Conservation (phyloP, 1,140 invertebrate genomes). For the Leptinotarsa lineolata region DNA sequence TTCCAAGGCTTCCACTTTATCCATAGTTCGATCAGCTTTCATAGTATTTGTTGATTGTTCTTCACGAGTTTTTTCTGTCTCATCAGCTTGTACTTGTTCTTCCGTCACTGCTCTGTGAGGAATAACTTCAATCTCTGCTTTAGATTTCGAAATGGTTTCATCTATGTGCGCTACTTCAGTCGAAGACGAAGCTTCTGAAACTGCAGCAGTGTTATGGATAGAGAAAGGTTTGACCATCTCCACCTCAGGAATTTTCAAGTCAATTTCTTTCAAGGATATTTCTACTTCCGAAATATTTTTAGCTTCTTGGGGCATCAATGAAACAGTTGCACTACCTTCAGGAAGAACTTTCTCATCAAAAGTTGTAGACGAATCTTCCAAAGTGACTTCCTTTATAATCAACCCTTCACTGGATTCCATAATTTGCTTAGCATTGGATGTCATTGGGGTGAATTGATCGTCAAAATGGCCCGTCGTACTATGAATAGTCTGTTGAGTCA, state of each 20-base stretch:
- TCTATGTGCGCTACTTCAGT: slow-evolving; percentile 42
- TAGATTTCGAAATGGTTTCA: slow-evolving; percentile 14
- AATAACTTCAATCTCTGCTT: slow-evolving; percentile 30
- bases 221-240: slow-evolving; percentile 13
- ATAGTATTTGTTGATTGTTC: background rate
- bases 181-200: slow-evolving; percentile 60
- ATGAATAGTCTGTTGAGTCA: slow-evolving; percentile 9
- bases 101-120: slow-evolving; percentile 21
- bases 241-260: background rate
- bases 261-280: slow-evolving; percentile 10
- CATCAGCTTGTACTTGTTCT: slow-evolving; percentile 27
- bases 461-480: slow-evolving; percentile 10
- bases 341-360: background rate
- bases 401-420: slow-evolving; percentile 8
- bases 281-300: slow-evolving; percentile 16
- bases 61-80: slow-evolving; percentile 32
- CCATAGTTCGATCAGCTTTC: slow-evolving; percentile 60
- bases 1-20: slow-evolving; percentile 64
- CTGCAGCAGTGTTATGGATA: slow-evolving; percentile 54
- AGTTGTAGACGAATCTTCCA: background rate
- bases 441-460: slow-evolving; percentile 8
- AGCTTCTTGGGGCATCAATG: slow-evolving; percentile 21
- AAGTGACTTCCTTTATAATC: slow-evolving; percentile 12
- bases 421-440: slow-evolving; percentile 12
- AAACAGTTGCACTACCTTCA: slow-evolving; percentile 5